phyloP scores from a whole-genome alignment of 2,888 invertebrate genomes.

The Acanthosepion esculentum region DNA sequence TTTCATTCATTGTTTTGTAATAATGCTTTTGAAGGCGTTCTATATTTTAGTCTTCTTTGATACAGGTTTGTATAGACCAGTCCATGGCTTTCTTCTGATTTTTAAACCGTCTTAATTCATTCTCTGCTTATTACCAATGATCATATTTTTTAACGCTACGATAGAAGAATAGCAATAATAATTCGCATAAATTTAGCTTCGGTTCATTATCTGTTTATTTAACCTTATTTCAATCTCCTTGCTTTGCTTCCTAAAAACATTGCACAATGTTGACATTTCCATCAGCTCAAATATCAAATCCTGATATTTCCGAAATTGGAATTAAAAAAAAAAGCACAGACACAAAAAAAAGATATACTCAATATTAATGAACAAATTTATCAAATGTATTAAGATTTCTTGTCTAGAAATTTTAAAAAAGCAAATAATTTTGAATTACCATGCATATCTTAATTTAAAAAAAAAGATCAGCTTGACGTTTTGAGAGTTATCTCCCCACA shows the following conservation, averaged over 20 bases:
- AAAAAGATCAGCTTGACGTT: no score
- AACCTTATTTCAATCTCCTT: background rate
- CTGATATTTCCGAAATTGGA: background rate
- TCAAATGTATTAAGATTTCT: no score
- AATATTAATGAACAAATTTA: no score
- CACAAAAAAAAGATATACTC: background rate
- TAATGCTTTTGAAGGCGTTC: no score
- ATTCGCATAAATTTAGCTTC: background rate
- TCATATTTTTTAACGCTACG: background rate
- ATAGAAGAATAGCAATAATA: background rate
- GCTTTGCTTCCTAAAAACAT: background rate
- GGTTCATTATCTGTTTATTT: background rate
- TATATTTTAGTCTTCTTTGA: no score
- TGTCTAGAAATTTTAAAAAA: no score
- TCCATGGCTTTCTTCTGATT: no score
- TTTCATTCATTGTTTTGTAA: no score
- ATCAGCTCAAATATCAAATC: background rate
- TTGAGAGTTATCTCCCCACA: no score
- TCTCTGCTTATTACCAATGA: background rate
- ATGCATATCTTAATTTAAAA: no score
- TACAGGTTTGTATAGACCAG: no score
- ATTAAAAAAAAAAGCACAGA: background rate
- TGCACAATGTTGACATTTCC: background rate
- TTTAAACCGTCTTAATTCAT: background rate
- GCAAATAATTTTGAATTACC: no score